Conservation (phyloP, 2,888 invertebrate genomes). For the Tachina lurida region DNA sequence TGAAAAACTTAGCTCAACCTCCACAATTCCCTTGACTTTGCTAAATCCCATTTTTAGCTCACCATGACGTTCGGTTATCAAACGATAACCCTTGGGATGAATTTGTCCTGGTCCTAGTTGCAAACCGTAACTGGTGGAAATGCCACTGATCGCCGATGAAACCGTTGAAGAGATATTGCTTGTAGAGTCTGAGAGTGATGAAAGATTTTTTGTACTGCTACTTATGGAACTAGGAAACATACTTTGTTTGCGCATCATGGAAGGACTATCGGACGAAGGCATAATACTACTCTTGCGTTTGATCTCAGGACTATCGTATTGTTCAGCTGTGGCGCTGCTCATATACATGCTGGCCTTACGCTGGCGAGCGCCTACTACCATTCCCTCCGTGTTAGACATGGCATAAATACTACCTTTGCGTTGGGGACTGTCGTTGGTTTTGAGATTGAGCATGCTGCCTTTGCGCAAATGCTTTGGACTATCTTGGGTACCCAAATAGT, state of each 20-base stretch:
- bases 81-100: slow-evolving; percentile 89
- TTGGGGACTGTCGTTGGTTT: slow-evolving; percentile 66
- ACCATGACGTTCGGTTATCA: slow-evolving; percentile 88
- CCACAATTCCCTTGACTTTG: slow-evolving; percentile 95
- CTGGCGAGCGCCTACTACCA: slow-evolving; percentile 47
- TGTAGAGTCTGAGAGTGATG: slow-evolving; percentile 74
- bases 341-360: slow-evolving; percentile 73
- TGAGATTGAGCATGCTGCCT: slow-evolving; percentile 78
- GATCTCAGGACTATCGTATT: slow-evolving; percentile 50
- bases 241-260: slow-evolving; percentile 77
- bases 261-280: slow-evolving; percentile 72
- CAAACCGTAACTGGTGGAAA: slow-evolving; percentile 85
- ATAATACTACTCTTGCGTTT: slow-evolving; percentile 77
- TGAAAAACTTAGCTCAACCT: slow-evolving; percentile 87
- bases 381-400: slow-evolving; percentile 55
- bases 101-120: slow-evolving; percentile 91
- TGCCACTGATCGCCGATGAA: slow-evolving; percentile 74
- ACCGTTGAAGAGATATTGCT: slow-evolving; percentile 73
- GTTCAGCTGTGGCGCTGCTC: slow-evolving; percentile 19
- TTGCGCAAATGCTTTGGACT: slow-evolving; percentile 74
- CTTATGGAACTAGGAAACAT: slow-evolving; percentile 71
- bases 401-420: slow-evolving; percentile 78
- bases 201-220: slow-evolving; percentile 68
- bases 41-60: slow-evolving; percentile 94
- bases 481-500: slow-evolving; percentile 72